A percentile compares a stretch with the other conserved stretches of the same genome.
Evolutionary conservation across 2,113 vertebrate species (phyloP).

Genomic region (Rana temporaria): DNA sequence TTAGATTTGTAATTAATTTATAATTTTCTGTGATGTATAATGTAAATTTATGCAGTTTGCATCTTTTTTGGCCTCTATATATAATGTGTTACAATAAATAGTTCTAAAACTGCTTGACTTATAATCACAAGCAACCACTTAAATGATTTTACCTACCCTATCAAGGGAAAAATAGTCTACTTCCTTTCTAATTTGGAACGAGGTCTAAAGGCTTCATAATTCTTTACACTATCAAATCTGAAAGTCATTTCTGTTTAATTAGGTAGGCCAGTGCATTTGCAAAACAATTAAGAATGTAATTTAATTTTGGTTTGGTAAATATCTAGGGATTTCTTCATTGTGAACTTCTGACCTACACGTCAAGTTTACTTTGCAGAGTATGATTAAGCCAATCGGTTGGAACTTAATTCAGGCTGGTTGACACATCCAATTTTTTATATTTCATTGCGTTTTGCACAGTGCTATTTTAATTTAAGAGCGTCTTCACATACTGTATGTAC

Average conservation of each 20-base stretch:
- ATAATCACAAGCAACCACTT: constrained; percentile 16
- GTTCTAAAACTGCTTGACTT: not conserved
- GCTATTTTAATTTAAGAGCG: constrained; percentile 40
- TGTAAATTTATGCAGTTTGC: too few relatives aligned
- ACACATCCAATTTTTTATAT: constrained; percentile 14
- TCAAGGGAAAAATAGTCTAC: constrained; percentile 55
- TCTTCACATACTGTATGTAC: constrained; percentile 24
- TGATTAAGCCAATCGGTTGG: constrained; percentile 70
- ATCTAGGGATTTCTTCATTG: constrained; percentile 78
- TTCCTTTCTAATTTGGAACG: constrained; percentile 71
- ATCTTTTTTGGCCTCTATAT: not conserved
- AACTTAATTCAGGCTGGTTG: constrained; percentile 60
- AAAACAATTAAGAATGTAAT: constrained; percentile 80
- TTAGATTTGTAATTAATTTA: too few relatives aligned
- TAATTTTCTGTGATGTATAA: too few relatives aligned
- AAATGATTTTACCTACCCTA: not conserved
- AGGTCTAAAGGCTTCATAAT: constrained; percentile 75
- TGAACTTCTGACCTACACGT: constrained; percentile 71
- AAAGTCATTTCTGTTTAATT: constrained; percentile 79
- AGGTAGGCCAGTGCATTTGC: constrained; percentile 77
- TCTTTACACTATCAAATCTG: constrained; percentile 69
- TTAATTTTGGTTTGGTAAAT: constrained; percentile 77
- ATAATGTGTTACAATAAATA: not conserved
- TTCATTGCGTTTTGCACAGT: constrained; percentile 30
- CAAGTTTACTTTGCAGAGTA: constrained; percentile 73